Percentiles rank a stretch among this genome's conserved stretches.
Evolutionary conservation across 2,113 vertebrate genomes (phyloP).

Genomic region (Xiphias gladius): DNA sequence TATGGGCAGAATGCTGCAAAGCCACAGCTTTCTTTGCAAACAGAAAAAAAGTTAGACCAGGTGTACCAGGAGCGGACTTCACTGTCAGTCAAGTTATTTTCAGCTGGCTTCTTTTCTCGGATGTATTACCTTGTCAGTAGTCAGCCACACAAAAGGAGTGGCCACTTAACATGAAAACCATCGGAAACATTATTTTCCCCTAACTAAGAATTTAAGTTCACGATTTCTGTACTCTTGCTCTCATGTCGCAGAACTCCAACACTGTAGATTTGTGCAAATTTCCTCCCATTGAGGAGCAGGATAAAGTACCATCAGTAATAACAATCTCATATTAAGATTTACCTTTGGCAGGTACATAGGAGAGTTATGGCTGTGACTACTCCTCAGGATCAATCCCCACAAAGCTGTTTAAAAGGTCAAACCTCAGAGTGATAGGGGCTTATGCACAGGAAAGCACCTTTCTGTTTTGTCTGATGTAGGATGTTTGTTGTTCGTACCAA

Average conservation of each 20-base stretch:
- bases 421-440: neutral
- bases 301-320: neutral
- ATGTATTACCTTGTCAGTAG: neutral
- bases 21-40: constrained; percentile 83
- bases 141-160: neutral
- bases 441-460: neutral
- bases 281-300: neutral
- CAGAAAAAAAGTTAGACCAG: constrained; percentile 81
- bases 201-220: neutral
- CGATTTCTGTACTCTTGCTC: neutral
- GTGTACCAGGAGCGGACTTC: constrained; percentile 82
- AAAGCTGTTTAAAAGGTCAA: constrained; percentile 2
- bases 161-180: too few species aligned
- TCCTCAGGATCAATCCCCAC: neutral
- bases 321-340: neutral
- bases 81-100: constrained; percentile 45
- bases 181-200: neutral
- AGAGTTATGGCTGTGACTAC: neutral
- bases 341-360: neutral
- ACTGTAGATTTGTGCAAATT: neutral
- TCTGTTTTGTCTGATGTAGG: neutral
- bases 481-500: constrained; percentile 31
- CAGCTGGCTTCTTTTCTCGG: neutral
- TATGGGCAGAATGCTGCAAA: constrained; percentile 85
- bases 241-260: neutral